phyloP scores from a whole-genome alignment of 2,888 invertebrate species.

The Nomada fabriciana region DNA sequence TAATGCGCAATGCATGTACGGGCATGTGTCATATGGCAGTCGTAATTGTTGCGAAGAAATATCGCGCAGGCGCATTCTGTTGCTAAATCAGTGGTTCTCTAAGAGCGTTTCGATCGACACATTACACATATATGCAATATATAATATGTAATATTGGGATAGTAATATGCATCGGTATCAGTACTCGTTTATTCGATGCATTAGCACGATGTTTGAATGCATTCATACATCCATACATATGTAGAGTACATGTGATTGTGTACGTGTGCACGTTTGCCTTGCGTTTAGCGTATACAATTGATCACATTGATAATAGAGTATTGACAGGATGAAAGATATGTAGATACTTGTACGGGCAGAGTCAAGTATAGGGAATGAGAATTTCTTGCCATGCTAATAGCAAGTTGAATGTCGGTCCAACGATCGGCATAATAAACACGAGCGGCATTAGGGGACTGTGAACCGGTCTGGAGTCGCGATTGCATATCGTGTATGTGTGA shows the following conservation, averaged over 20 bases:
- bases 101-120: background rate
- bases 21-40: background rate
- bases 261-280: no score
- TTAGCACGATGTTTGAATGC: no score
- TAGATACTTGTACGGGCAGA: no score
- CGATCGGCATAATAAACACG: background rate
- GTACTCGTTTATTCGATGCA: no score
- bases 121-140: background rate
- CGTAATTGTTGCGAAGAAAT: background rate
- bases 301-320: no score
- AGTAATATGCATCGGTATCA: no score
- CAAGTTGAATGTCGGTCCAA: background rate
- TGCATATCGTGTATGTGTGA: background rate
- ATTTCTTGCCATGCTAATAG: background rate
- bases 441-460: background rate
- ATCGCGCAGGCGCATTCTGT: constrained; percentile 6
- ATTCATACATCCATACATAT: no score
- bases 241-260: no score
- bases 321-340: no score
- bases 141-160: background rate
- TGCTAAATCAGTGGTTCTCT: constrained; percentile 5
- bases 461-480: constrained; percentile 12
- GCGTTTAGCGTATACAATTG: no score
- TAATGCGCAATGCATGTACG: no score
- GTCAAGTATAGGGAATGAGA: background rate